These are phyloP conservation scores for Myathropa florea DNA, from an alignment of 2,888 invertebrate genomes.

Conservation along the genomic window DNA sequence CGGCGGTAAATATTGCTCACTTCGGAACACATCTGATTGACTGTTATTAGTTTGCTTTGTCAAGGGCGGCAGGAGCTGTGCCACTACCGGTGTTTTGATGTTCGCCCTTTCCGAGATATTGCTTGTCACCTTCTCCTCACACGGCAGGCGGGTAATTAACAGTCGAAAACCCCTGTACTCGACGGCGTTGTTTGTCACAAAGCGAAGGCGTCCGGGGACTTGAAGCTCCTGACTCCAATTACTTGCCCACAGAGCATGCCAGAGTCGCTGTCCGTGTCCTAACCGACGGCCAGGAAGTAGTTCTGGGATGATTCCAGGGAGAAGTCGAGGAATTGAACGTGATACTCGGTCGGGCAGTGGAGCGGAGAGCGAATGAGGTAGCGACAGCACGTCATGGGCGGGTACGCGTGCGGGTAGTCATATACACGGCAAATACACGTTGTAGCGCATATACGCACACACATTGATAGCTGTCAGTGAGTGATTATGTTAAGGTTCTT, in stretches of 20 bases:
- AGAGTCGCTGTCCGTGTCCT: constrained; percentile 75
- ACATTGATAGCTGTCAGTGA: no score
- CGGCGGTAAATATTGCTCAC: constrained; percentile 44
- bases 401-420: constrained; percentile 82
- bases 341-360: constrained; percentile 82
- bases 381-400: constrained; percentile 80
- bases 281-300: constrained; percentile 82
- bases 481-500: no score
- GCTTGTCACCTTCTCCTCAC: constrained; percentile 73
- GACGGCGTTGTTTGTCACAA: constrained; percentile 79
- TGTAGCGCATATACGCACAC: no score
- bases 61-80: constrained; percentile 19
- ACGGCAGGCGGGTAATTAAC: constrained; percentile 81
- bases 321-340: constrained; percentile 83
- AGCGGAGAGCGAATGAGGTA: constrained; percentile 82
- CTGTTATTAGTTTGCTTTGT: constrained; percentile 44
- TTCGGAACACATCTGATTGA: constrained; percentile 15
- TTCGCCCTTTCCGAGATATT: background rate
- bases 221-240: constrained; percentile 81
- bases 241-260: constrained; percentile 82
- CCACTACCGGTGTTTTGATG: background rate
- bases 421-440: no score
- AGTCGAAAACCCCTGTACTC: constrained; percentile 81
- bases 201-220: constrained; percentile 80
- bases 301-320: constrained; percentile 81